phyloP scores from a whole-genome alignment of 1,140 invertebrate genomes.

The Rhyacophila brunnea region DNA sequence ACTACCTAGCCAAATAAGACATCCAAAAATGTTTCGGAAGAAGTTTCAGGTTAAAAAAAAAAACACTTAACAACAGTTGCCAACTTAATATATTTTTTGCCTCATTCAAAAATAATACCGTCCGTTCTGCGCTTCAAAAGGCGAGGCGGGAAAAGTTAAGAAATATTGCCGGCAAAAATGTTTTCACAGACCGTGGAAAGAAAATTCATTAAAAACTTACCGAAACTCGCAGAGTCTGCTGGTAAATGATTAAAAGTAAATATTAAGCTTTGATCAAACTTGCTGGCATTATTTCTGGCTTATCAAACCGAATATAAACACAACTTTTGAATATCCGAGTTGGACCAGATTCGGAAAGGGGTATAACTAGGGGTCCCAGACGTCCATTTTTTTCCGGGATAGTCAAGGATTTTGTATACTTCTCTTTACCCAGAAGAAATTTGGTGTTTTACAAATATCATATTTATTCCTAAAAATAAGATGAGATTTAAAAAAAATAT shows the following conservation, averaged over 20 bases:
- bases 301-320: conserved; percentile 26
- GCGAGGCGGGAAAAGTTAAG: neutral
- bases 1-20: too few relatives aligned
- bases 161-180: conserved; percentile 14
- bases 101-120: conserved; percentile 8
- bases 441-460: too few relatives aligned
- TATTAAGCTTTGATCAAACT: conserved; percentile 33
- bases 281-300: conserved; percentile 20
- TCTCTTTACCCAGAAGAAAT: too few relatives aligned
- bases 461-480: too few relatives aligned
- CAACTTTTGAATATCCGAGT: conserved; percentile 6
- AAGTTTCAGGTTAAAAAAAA: neutral
- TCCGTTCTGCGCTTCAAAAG: conserved; percentile 1
- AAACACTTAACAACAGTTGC: neutral
- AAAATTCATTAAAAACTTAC: conserved; percentile 35
- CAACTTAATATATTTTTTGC: neutral
- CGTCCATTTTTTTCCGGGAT: too few relatives aligned
- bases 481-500: too few relatives aligned
- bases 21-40: neutral
- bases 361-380: too few relatives aligned
- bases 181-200: conserved; percentile 19
- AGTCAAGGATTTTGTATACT: too few relatives aligned
- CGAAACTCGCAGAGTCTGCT: conserved; percentile 9
- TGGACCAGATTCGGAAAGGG: neutral
- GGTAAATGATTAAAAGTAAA: conserved; percentile 35